Evolutionary conservation across 1,140 invertebrate genomes (phyloP).

Genomic region (Drosophila triauraria): DNA sequence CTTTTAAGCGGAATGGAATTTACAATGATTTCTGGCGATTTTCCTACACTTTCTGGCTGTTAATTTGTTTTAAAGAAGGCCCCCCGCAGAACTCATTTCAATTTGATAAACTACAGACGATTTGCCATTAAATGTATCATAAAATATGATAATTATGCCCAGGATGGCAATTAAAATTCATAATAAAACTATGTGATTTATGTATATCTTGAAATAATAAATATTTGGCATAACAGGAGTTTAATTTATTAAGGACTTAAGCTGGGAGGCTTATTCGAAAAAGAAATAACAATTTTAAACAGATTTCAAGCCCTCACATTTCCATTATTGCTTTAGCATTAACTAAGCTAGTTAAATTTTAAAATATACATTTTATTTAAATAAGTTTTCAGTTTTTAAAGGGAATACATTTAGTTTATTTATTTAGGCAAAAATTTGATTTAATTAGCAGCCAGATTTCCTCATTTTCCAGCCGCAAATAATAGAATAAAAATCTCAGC

Average conservation of each 20-base stretch:
- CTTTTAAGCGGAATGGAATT: conserved; percentile 10
- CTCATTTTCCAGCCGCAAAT: conserved; percentile 1
- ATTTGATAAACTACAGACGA: background rate
- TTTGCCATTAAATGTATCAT: background rate
- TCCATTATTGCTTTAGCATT: too few species aligned
- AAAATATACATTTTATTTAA: too few species aligned
- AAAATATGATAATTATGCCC: conserved; percentile 4
- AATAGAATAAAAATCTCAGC: background rate
- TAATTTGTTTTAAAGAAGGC: background rate
- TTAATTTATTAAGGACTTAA: background rate
- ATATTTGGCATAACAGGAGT: background rate
- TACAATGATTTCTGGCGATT: background rate
- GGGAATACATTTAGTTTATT: too few species aligned
- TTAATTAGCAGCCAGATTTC: background rate
- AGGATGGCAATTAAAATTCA: background rate
- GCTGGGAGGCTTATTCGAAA: too few species aligned
- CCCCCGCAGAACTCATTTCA: background rate
- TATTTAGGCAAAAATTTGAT: background rate
- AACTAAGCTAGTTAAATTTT: too few species aligned
- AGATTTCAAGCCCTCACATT: too few species aligned
- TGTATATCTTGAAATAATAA: background rate
- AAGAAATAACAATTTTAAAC: too few species aligned
- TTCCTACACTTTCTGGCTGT: background rate
- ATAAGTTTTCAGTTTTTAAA: too few species aligned
- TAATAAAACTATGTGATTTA: background rate